phyloP scores from a whole-genome alignment of 2,797 vertebrate species.

The Picus viridis region DNA sequence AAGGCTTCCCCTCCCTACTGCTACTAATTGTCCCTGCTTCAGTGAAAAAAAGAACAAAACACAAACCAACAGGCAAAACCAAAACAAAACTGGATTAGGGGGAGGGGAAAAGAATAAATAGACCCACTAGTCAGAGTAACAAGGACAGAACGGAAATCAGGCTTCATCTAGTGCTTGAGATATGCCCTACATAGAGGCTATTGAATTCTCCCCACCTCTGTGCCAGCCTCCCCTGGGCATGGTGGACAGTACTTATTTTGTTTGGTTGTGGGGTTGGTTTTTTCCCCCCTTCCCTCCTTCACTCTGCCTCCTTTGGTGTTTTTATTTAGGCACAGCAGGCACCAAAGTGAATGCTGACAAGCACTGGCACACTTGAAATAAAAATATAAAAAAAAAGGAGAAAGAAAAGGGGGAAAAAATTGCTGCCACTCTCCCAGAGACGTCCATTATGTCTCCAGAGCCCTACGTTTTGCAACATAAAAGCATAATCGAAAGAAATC shows the following conservation, averaged over 20 bases:
- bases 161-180: conserved; percentile 27
- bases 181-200: conserved; percentile 11
- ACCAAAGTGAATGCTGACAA: conserved; percentile 70
- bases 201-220: conserved; percentile 31
- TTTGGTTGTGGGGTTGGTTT: background rate
- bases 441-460: conserved; percentile 78
- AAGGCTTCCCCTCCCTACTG: conserved; percentile 49
- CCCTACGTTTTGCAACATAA: conserved; percentile 77
- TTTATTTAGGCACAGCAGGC: conserved; percentile 78
- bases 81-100: conserved; percentile 54
- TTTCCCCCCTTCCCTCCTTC: background rate
- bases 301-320: conserved; percentile 52
- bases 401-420: conserved; percentile 66
- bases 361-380: conserved; percentile 73
- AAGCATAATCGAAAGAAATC: conserved; percentile 86
- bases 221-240: conserved; percentile 56
- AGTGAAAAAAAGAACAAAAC: background rate
- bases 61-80: background rate
- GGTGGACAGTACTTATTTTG: conserved; percentile 69
- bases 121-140: conserved; percentile 32
- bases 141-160: conserved; percentile 27
- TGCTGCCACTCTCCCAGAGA: conserved; percentile 77
- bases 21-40: conserved; percentile 61
- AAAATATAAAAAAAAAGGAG: background rate
- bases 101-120: background rate